Evolutionary conservation across 2,797 vertebrate genomes (phyloP), one percentile per base, ranked within the genome.

Genomic region (Paratrypauchen microcephalus): DNA sequence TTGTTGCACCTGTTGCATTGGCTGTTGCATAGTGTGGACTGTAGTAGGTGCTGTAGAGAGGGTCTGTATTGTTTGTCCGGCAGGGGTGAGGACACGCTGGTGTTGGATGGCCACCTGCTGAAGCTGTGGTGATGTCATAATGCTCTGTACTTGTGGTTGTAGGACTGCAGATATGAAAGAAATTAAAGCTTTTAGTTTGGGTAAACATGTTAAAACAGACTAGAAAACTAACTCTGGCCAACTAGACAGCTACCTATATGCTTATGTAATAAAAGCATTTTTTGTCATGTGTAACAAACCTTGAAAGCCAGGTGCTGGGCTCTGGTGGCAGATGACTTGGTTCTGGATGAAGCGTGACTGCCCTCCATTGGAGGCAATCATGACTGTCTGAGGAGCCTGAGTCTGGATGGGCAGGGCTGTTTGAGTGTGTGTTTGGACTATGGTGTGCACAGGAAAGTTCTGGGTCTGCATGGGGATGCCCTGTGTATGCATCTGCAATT

Each of bases 51-150:
- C 86, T 18, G 92, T 75, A 19, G 93, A 92, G 18, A 94, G 89
- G 1, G 93, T 94, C 84, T 94, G 93, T 68, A 95, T 92, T 70
- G 94, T 94, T 76, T 93, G 93, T 78, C 97, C 93, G 0, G 94
- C 75, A 1, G 95, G 93, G 0, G 97, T 97, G 73, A 99, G 91
- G 59, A 99, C 91, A 0, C 96, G 93, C 88, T 98, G 97, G 88
- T 99, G 97, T 91, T 99, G 97, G 85, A 99, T 96, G 39, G 97
- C 84, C 65, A 99, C 89, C 0, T 96, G 95, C 78, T 98, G 97
- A 5, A 99, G 93, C 83, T 98, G 97, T 0, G 91, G 92, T 64
- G 97, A 96, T 0, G 97, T 95, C 93, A 99, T 87, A 65, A 99
- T 94, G 92, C 95, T 96, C 87, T 97, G 96, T 74, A 99, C 76